A percentile compares a stretch with the other conserved stretches of the same genome.
Conservation (phyloP, 2,113 vertebrate genomes). For the Etia nguti region DNA sequence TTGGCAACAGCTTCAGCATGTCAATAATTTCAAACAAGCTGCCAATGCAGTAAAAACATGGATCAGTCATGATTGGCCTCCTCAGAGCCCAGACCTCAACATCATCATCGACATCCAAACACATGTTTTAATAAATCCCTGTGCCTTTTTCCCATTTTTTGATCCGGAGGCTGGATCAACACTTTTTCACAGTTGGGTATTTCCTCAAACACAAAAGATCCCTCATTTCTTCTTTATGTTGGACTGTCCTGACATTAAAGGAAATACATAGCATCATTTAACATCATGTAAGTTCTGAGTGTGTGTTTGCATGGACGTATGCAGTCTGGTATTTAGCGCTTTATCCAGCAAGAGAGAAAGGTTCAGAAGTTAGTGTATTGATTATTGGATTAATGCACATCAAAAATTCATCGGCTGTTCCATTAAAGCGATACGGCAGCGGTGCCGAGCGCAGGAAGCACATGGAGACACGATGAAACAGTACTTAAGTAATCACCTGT, state of each 20-base stretch:
- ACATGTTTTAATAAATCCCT: neutral
- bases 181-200: neutral
- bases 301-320: neutral
- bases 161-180: neutral
- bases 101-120: neutral
- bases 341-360: neutral
- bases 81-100: neutral
- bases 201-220: neutral
- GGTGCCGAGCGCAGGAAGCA: neutral
- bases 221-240: neutral
- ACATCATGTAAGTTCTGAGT: neutral
- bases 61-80: neutral
- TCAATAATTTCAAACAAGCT: neutral
- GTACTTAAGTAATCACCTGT: slow-evolving; percentile 1
- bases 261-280: neutral
- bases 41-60: neutral
- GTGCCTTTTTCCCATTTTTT: neutral
- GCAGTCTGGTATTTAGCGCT: neutral
- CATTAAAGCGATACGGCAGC: slow-evolving; percentile 16
- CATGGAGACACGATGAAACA: neutral
- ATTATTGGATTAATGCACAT: slow-evolving; percentile 43
- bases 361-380: slow-evolving; percentile 8
- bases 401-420: slow-evolving; percentile 51
- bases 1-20: neutral
- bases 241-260: neutral